A percentile compares a stretch with the other conserved stretches of the same genome.
phyloP scores from a whole-genome alignment of 2,888 invertebrate genomes.

The Dasysyrphus tricinctus region DNA sequence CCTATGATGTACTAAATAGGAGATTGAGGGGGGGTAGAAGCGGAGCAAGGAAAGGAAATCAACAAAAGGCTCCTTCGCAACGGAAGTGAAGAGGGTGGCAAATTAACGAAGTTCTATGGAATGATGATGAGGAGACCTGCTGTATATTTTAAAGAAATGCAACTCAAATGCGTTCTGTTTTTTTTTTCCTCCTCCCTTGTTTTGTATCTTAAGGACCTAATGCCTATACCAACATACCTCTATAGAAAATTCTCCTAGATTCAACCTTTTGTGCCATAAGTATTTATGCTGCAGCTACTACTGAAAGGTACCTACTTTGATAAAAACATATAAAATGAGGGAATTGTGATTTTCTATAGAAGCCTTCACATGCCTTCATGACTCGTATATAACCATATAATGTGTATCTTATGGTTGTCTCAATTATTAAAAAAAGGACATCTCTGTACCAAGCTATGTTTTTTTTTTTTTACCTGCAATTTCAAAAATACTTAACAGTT shows the following conservation, averaged over 20 bases:
- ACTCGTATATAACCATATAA: too few species aligned
- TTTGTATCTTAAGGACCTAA: slow-evolving; percentile 40
- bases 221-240: neutral
- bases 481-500: slow-evolving; percentile 9
- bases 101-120: slow-evolving; percentile 64
- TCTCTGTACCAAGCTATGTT: too few species aligned
- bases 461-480: slow-evolving; percentile 16
- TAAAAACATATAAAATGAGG: slow-evolving; percentile 1
- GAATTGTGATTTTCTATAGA: slow-evolving; percentile 39
- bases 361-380: neutral
- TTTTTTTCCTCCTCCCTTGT: neutral
- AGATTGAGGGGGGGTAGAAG: neutral
- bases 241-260: slow-evolving; percentile 7
- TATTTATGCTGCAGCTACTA: slow-evolving; percentile 1
- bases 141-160: slow-evolving; percentile 36
- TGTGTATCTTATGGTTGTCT: slow-evolving; percentile 39
- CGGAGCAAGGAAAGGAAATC: neutral
- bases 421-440: slow-evolving; percentile 60
- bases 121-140: slow-evolving; percentile 10
- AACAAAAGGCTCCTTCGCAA: slow-evolving; percentile 59
- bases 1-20: slow-evolving; percentile 5
- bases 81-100: slow-evolving; percentile 63
- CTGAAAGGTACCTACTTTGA: slow-evolving; percentile 24
- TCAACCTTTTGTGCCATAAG: slow-evolving; percentile 16
- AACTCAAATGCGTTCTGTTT: slow-evolving; percentile 59